phyloP scores from a whole-genome alignment of 1,140 invertebrate species.

The Pseudobourletiella spinata region DNA sequence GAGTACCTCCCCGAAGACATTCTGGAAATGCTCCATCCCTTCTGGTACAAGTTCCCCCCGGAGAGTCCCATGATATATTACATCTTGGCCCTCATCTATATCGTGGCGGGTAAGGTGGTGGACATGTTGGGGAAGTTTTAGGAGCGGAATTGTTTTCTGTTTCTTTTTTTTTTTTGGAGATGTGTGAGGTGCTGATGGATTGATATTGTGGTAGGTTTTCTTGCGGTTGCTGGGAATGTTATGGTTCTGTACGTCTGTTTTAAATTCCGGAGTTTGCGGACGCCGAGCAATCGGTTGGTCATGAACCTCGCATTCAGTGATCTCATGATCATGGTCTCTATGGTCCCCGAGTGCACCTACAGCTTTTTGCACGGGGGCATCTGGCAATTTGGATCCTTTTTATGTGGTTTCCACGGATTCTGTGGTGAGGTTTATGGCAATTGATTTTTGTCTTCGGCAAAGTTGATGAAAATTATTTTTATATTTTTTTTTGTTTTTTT shows the following conservation, averaged over 20 bases:
- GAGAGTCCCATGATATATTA: conserved; percentile 30
- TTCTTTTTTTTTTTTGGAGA: not conserved
- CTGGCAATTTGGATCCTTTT: conserved; percentile 31
- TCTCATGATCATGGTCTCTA: conserved; percentile 35
- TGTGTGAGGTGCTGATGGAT: not conserved
- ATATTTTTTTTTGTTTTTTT: conserved; percentile 11
- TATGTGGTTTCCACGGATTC: not conserved
- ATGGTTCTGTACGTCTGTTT: conserved; percentile 30
- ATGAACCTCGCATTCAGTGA: conserved; percentile 44
- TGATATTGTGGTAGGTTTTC: conserved; percentile 7
- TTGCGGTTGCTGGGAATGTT: conserved; percentile 26
- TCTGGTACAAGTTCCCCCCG: conserved; percentile 30
- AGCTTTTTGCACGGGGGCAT: conserved; percentile 34
- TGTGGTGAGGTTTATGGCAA: too few relatives aligned
- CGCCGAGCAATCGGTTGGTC: conserved; percentile 44
- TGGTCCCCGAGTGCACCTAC: conserved; percentile 36
- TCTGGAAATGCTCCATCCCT: conserved; percentile 28
- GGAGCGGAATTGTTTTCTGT: not conserved
- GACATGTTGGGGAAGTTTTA: too few relatives aligned
- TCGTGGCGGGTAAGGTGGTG: conserved; percentile 16
- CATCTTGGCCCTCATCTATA: conserved; percentile 24
- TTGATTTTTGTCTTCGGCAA: too few relatives aligned
- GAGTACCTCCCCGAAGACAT: conserved; percentile 31
- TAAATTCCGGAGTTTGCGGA: conserved; percentile 37
- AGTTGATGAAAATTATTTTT: too few relatives aligned